phyloP scores from a whole-genome alignment of 2,888 invertebrate species.

The Leptura quadrifasciata region DNA sequence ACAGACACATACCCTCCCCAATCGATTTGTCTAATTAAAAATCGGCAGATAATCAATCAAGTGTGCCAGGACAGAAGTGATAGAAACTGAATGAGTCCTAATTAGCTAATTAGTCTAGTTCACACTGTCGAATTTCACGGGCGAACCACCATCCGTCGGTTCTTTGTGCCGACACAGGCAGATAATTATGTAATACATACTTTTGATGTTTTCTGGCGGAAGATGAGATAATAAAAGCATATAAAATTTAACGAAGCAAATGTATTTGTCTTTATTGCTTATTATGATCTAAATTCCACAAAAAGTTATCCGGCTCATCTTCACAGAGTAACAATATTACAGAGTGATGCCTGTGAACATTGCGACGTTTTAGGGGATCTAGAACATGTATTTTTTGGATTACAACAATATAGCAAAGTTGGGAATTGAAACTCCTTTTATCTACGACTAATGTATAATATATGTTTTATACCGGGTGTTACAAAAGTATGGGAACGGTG shows the following conservation, averaged over 20 bases:
- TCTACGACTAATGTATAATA: too few species aligned
- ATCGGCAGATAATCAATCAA: slow-evolving; percentile 64
- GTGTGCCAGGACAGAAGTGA: slow-evolving; percentile 41
- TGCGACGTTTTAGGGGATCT: too few species aligned
- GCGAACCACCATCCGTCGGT: slow-evolving; percentile 50
- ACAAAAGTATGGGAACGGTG: too few species aligned
- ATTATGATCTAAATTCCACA: too few species aligned
- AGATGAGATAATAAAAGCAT: neutral
- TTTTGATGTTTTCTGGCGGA: slow-evolving; percentile 1
- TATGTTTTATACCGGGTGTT: too few species aligned
- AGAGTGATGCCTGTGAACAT: too few species aligned
- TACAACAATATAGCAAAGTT: too few species aligned
- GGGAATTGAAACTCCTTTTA: too few species aligned
- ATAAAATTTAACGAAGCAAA: neutral
- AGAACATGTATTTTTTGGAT: too few species aligned
- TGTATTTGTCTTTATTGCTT: neutral
- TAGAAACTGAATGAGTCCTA: slow-evolving; percentile 52
- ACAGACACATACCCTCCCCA: slow-evolving; percentile 36
- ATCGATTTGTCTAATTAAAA: slow-evolving; percentile 60
- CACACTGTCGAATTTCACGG: slow-evolving; percentile 67
- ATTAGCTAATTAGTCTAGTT: slow-evolving; percentile 68
- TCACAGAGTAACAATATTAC: too few species aligned
- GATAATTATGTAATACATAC: slow-evolving; percentile 3
- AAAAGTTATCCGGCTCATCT: too few species aligned
- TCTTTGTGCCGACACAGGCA: slow-evolving; percentile 51